Base-by-base conservation (phyloP, 2,888 invertebrate species). In the Dynastes maya region DNA sequence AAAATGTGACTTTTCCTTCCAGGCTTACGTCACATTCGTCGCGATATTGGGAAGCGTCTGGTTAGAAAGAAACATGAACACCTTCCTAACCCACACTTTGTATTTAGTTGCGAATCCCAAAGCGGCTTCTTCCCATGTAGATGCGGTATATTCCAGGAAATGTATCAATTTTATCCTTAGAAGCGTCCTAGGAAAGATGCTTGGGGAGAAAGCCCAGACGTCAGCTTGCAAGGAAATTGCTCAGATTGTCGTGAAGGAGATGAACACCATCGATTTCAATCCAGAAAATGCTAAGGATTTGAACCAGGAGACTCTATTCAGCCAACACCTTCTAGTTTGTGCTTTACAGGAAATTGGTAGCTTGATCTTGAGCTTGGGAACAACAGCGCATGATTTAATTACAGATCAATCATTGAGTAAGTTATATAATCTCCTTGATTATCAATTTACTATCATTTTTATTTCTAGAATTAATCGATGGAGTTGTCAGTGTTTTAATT, bases 181-280 rank as follows among this genome's bases (percentile, higher is more conserved):
- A 70, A 95, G 96, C 80, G 94, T 97, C 0, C 91, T 99, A 53
- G 98, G 99, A 0, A 95, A 96, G 87, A 94, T 99, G 93, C 91
- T 99, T 29, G 97, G 98, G 0, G 99, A 99, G 89, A 98, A 98
- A 85, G 98, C 98, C 8, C 99, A 99, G 89, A 94, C 97, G 45
- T 95, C 96, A 0, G 98, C 98, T 0, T 96, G 97, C 86, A 97
- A 97, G 86, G 98, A 98, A 89, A 94, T 99, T 76, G 95, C 97
- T 81, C 95, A 95, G 82, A 94, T 98, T 76, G 94, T 99, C 77
- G 93, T 96, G 61, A 97, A 97, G 85, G 97, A 98, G 90, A 98
- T 98, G 96, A 97, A 96, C 89, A 95, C 95, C 4, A 97, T 97
- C 81, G 97, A 97, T 88, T 96, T 96, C 84, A 97, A 95, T 89